A percentile compares a stretch with the other conserved stretches of the same genome.
Conservation (phyloP, 2,888 invertebrate genomes). For the Colostygia pectinataria region DNA sequence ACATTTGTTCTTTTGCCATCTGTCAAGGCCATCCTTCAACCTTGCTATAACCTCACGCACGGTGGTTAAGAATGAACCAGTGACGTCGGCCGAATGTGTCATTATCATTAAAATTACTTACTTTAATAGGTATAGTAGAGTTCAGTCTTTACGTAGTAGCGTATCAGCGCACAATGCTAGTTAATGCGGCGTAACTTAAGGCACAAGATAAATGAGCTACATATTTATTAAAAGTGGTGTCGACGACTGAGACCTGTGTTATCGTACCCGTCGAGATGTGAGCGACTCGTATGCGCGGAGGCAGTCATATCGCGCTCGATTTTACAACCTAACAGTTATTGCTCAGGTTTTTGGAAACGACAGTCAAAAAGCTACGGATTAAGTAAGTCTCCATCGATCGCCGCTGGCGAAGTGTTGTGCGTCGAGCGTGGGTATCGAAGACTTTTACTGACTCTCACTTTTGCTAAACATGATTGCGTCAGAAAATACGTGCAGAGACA, state of each 20-base stretch:
- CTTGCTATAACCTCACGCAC: too few relatives aligned
- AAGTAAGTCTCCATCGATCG: slow-evolving; percentile 59
- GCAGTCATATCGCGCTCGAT: slow-evolving; percentile 66
- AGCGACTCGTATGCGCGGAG: slow-evolving; percentile 59
- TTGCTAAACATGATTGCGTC: slow-evolving; percentile 61
- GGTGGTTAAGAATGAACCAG: background rate
- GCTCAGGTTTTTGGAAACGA: slow-evolving; percentile 74
- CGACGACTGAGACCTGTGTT: slow-evolving; percentile 70
- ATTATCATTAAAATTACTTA: background rate
- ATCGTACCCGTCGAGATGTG: slow-evolving; percentile 72
- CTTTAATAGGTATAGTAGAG: slow-evolving; percentile 14
- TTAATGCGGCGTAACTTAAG: slow-evolving; percentile 57
- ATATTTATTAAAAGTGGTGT: slow-evolving; percentile 71
- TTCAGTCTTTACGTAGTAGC: slow-evolving; percentile 31
- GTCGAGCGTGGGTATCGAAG: slow-evolving; percentile 50
- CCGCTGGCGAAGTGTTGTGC: slow-evolving; percentile 55
- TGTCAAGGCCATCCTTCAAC: too few relatives aligned
- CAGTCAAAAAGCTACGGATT: slow-evolving; percentile 65
- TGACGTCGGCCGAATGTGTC: slow-evolving; percentile 2
- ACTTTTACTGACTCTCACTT: slow-evolving; percentile 70
- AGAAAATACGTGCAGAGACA: slow-evolving; percentile 51
- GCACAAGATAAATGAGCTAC: slow-evolving; percentile 71
- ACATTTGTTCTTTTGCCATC: too few relatives aligned
- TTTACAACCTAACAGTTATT: slow-evolving; percentile 72
- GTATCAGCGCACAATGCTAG: slow-evolving; percentile 47